phyloP scores from a whole-genome alignment of 2,888 invertebrate genomes.

The Ophraella communa region DNA sequence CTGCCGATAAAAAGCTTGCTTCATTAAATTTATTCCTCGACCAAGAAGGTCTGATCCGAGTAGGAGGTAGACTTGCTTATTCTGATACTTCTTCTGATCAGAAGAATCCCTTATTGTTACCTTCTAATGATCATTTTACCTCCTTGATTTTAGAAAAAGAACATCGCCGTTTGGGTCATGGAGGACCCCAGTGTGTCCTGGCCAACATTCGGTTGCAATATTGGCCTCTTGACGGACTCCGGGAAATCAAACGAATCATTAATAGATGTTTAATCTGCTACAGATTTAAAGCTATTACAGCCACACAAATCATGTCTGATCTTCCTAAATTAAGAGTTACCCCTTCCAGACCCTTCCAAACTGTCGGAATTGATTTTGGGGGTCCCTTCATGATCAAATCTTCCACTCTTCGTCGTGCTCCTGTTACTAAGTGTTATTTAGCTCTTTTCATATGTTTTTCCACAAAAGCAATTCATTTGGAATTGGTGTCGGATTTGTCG shows the following conservation, averaged over 20 bases:
- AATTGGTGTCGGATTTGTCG: background rate
- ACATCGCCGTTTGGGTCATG: background rate
- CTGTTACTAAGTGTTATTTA: constrained; percentile 41
- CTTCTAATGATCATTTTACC: background rate
- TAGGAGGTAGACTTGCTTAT: no score
- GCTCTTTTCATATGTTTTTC: constrained; percentile 32
- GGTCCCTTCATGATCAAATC: no score
- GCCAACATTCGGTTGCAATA: background rate
- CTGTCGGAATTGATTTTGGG: background rate
- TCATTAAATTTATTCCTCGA: no score
- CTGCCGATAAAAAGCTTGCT: no score
- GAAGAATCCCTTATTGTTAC: background rate
- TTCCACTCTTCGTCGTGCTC: no score
- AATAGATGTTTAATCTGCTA: background rate
- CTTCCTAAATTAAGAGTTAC: no score
- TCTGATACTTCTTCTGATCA: no score
- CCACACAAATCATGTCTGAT: background rate
- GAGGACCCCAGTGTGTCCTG: background rate
- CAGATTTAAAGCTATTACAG: background rate
- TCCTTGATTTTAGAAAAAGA: background rate
- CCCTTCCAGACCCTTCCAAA: background rate
- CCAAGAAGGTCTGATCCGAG: no score
- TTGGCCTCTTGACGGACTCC: background rate
- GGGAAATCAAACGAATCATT: background rate
- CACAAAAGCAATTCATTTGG: constrained; percentile 26